Conservation (phyloP, 2,113 vertebrate species). For the Caretta caretta region DNA sequence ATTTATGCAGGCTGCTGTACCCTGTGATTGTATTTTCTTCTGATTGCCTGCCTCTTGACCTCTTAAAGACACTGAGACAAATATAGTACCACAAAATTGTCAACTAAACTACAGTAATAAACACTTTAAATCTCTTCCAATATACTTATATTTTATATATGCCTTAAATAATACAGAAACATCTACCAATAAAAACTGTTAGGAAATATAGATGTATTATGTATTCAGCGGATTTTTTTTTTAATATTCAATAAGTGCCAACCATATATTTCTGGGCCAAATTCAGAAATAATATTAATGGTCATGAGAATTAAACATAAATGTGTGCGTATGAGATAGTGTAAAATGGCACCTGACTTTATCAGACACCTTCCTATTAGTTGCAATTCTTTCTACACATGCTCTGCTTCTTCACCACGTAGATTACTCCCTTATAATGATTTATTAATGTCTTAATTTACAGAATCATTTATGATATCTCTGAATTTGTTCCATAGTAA, state of each 20-base stretch:
- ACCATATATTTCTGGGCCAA: not conserved
- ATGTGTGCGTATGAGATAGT: not conserved
- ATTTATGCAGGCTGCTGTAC: not conserved
- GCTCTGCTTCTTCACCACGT: not conserved
- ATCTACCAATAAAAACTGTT: not conserved
- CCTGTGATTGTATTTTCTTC: not conserved
- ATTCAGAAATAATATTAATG: not conserved
- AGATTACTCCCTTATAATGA: not conserved
- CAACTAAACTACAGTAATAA: not conserved
- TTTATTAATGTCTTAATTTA: not conserved
- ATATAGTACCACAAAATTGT: not conserved
- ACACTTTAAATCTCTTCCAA: not conserved
- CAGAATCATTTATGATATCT: not conserved
- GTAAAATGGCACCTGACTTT: not conserved
- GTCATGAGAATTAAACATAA: not conserved
- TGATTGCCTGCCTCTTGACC: fast-evolving
- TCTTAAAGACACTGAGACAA: not conserved
- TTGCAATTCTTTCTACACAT: not conserved
- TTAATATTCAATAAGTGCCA: not conserved
- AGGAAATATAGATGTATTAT: not conserved
- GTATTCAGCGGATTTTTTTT: too few relatives aligned
- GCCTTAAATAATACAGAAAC: not conserved
- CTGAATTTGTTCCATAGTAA: not conserved
- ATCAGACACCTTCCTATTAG: not conserved
- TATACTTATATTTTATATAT: not conserved